phyloP scores from a whole-genome alignment of 2,797 vertebrate species.

The Cottoperca gobio region DNA sequence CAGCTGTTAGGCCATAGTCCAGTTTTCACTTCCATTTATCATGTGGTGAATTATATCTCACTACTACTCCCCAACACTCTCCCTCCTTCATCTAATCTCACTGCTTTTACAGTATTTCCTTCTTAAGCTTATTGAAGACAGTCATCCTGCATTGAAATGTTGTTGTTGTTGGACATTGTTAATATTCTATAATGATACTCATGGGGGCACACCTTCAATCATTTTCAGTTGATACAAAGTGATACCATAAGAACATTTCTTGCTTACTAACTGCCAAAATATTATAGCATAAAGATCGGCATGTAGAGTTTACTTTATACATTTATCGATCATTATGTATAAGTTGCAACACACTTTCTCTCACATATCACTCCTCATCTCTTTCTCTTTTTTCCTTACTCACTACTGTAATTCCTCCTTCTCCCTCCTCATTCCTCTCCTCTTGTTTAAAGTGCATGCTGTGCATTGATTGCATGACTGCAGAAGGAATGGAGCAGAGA shows the following conservation, averaged over 20 bases:
- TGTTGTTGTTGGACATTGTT: not conserved
- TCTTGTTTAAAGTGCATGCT: constrained; percentile 29
- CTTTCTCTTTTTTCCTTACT: constrained; percentile 2
- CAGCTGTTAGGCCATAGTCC: constrained; percentile 83
- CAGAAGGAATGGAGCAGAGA: constrained; percentile 70
- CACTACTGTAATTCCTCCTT: constrained; percentile 26
- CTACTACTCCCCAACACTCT: constrained; percentile 2
- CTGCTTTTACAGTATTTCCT: constrained; percentile 32
- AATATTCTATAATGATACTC: not conserved
- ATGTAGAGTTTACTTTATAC: not conserved
- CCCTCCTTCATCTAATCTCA: constrained; percentile 29
- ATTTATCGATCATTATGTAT: not conserved
- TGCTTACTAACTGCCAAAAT: not conserved
- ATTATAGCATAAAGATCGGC: not conserved
- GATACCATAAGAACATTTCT: not conserved
- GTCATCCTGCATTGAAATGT: not conserved
- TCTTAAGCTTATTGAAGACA: constrained; percentile 17
- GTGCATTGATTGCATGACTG: constrained; percentile 69
- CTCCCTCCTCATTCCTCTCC: constrained; percentile 29
- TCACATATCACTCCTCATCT: constrained; percentile 10
- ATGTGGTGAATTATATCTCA: constrained; percentile 40
- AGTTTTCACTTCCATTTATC: constrained; percentile 65
- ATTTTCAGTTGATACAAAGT: not conserved
- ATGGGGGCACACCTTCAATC: not conserved
- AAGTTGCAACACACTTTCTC: too few species aligned